phyloP scores from a whole-genome alignment of 2,113 vertebrate genomes.

The Peromyscus leucopus region DNA sequence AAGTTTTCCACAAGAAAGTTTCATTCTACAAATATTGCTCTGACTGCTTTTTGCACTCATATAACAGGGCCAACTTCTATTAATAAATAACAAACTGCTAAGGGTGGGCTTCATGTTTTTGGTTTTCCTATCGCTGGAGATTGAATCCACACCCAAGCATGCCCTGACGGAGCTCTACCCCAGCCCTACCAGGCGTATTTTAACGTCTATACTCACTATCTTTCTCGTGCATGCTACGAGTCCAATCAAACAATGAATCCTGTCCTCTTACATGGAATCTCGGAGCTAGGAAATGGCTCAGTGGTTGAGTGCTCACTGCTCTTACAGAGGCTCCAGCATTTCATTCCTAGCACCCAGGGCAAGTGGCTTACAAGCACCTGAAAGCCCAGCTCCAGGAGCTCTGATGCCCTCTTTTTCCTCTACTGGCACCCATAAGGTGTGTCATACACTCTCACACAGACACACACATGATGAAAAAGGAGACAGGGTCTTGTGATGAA shows the following conservation, averaged over 20 bases:
- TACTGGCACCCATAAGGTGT: not conserved
- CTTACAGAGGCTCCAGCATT: not conserved
- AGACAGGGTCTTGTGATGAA: not conserved
- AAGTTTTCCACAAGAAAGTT: not conserved
- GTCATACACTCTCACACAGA: not conserved
- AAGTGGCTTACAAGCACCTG: not conserved
- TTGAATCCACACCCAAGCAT: not conserved
- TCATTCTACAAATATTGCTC: conserved; percentile 14
- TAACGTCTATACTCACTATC: not conserved
- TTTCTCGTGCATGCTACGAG: not conserved
- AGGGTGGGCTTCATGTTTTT: not conserved
- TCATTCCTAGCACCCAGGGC: not conserved
- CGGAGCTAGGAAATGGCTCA: not conserved
- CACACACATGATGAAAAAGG: not conserved
- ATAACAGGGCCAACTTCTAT: not conserved
- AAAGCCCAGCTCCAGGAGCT: not conserved
- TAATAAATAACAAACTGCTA: not conserved
- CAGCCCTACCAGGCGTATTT: not conserved
- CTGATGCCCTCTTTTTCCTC: not conserved
- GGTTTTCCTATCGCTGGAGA: not conserved
- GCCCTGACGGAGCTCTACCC: not conserved
- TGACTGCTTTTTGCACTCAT: not conserved
- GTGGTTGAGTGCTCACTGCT: not conserved
- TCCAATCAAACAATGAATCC: conserved; percentile 26
- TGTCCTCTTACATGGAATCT: not conserved